Percentiles rank a stretch among this genome's conserved stretches.
These are phyloP conservation scores for Chloropsis cyanopogon DNA, from an alignment of 2,113 vertebrate species.

Conservation along the genomic window DNA sequence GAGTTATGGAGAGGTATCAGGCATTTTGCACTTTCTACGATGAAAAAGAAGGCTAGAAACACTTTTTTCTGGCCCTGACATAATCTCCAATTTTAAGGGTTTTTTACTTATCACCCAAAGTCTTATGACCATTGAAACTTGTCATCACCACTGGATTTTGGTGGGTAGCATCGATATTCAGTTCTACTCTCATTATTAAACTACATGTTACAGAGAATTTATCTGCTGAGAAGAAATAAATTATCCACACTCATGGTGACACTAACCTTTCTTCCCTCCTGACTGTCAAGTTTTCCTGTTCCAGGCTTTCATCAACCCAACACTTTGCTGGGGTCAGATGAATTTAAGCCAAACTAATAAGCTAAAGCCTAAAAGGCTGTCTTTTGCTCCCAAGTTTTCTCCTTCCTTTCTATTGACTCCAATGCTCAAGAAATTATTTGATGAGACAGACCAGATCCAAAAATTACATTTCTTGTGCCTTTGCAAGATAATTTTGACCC, in stretches of 20 bases:
- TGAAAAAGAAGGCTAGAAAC: background rate
- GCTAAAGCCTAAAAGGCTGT: background rate
- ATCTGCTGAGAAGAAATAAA: background rate
- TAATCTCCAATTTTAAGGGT: fast-evolving
- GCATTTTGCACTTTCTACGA: background rate
- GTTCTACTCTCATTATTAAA: background rate
- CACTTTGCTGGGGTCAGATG: background rate
- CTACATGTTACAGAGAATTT: background rate
- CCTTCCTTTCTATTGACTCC: background rate
- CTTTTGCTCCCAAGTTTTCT: background rate
- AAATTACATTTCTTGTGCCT: background rate
- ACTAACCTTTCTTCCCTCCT: background rate
- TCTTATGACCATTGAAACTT: background rate
- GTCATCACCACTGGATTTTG: background rate
- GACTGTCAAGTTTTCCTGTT: background rate
- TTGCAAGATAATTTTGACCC: background rate
- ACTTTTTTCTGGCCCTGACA: background rate
- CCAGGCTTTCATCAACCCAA: background rate
- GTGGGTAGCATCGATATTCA: background rate
- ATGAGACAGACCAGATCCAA: background rate
- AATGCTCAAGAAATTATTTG: background rate
- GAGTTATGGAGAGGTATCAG: fast-evolving
- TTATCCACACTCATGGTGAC: background rate
- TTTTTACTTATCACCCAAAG: background rate
- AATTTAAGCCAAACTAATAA: background rate